Evolutionary conservation across 2,797 vertebrate genomes (phyloP).

Genomic region (Parambassis ranga): DNA sequence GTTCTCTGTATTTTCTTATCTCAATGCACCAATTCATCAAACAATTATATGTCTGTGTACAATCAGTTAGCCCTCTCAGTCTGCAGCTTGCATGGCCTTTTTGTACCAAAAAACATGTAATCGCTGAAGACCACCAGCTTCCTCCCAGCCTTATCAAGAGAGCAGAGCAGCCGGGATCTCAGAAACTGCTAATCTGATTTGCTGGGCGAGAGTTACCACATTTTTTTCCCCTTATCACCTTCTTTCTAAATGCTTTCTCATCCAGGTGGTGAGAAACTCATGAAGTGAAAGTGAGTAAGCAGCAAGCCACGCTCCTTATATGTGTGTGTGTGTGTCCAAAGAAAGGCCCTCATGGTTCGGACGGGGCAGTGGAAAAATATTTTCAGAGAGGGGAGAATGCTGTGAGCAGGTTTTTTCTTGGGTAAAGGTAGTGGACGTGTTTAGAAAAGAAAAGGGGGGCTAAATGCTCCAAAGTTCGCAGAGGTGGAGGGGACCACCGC

Average conservation of each 20-base stretch:
- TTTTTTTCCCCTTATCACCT: neutral
- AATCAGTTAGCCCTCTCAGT: neutral
- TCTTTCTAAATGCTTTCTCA: neutral
- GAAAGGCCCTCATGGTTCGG: slow-evolving; percentile 78
- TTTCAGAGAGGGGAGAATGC: slow-evolving; percentile 70
- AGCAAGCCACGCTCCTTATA: slow-evolving; percentile 32
- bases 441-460: slow-evolving; percentile 13
- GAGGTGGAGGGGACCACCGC: slow-evolving; percentile 13
- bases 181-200: neutral
- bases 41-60: neutral
- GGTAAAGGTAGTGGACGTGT: slow-evolving; percentile 61
- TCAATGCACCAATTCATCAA: neutral
- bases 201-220: neutral
- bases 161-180: neutral
- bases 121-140: neutral
- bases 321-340: slow-evolving; percentile 38
- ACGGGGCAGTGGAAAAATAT: slow-evolving; percentile 79
- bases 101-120: neutral
- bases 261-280: slow-evolving; percentile 20
- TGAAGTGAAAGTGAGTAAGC: slow-evolving; percentile 37
- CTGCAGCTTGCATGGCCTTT: neutral
- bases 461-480: neutral
- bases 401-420: slow-evolving; percentile 64
- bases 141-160: neutral
- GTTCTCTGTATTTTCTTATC: neutral